A percentile compares a stretch with the other conserved stretches of the same genome.
These are phyloP conservation scores for Rhagonycha lutea DNA, from an alignment of 2,888 invertebrate genomes.

Conservation along the genomic window DNA sequence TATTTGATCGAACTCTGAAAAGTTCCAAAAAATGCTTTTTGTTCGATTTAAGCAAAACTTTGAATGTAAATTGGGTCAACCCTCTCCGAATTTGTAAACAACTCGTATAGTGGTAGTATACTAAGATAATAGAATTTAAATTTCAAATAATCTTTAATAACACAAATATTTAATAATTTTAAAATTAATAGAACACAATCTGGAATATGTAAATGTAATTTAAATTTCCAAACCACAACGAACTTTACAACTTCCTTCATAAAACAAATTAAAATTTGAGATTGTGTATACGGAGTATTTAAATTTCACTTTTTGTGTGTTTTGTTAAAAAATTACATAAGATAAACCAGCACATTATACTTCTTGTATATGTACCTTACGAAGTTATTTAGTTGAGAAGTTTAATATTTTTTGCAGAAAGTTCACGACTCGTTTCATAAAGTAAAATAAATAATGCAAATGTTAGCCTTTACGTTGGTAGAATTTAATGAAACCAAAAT, in stretches of 20 bases:
- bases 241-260: constrained; percentile 6
- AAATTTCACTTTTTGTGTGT: not conserved
- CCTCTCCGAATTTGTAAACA: not conserved
- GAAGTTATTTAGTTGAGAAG: not conserved
- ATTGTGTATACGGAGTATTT: not conserved
- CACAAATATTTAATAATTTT: not conserved
- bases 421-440: constrained; percentile 22
- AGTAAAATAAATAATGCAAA: constrained; percentile 26
- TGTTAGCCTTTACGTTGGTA: constrained; percentile 1
- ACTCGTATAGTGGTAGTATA: not conserved
- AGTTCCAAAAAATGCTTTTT: not conserved
- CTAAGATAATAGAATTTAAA: not conserved
- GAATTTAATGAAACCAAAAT: constrained; percentile 25
- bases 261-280: constrained; percentile 4
- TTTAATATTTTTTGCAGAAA: not conserved
- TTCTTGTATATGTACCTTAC: not conserved
- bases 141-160: not conserved
- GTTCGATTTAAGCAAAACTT: not conserved
- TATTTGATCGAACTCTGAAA: not conserved
- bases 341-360: not conserved
- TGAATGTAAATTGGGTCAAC: not conserved
- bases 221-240: not conserved
- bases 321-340: not conserved
- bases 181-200: constrained; percentile 4
- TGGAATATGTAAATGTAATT: constrained; percentile 6